Conservation (phyloP, 2,113 vertebrate genomes). For the Puma concolor region DNA sequence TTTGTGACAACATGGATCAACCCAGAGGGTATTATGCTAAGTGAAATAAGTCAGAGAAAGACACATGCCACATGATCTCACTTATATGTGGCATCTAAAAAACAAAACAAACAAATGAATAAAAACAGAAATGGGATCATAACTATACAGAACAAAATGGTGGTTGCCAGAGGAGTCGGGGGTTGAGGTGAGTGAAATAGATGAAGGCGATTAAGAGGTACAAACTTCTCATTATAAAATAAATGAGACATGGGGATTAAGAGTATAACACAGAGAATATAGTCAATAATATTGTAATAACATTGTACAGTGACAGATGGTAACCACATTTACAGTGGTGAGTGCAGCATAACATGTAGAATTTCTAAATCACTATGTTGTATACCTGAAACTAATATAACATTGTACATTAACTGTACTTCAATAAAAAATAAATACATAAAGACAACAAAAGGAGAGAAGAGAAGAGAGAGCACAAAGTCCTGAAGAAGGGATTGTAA, state of each 20-base stretch:
- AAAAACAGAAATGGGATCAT: background rate
- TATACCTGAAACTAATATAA: background rate
- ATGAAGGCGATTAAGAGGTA: background rate
- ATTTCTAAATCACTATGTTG: background rate
- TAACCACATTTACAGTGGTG: background rate
- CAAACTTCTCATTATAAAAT: background rate
- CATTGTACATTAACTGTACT: background rate
- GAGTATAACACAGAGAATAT: background rate
- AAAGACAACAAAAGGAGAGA: background rate
- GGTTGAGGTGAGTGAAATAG: background rate
- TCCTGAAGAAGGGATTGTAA: background rate
- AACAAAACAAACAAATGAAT: background rate
- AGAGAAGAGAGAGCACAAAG: no score
- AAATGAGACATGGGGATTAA: background rate
- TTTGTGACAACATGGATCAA: background rate
- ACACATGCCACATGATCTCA: background rate
- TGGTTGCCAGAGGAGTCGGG: background rate
- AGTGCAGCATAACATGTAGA: background rate
- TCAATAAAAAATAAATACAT: background rate
- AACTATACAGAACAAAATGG: background rate
- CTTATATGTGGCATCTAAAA: background rate
- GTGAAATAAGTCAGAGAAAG: background rate
- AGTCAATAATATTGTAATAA: background rate
- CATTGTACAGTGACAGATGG: background rate
- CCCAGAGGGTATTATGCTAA: background rate